Percentiles rank a stretch among this genome's conserved stretches.
phyloP scores from a whole-genome alignment of 2,797 vertebrate species.

The Lindbergichthys nudifrons region DNA sequence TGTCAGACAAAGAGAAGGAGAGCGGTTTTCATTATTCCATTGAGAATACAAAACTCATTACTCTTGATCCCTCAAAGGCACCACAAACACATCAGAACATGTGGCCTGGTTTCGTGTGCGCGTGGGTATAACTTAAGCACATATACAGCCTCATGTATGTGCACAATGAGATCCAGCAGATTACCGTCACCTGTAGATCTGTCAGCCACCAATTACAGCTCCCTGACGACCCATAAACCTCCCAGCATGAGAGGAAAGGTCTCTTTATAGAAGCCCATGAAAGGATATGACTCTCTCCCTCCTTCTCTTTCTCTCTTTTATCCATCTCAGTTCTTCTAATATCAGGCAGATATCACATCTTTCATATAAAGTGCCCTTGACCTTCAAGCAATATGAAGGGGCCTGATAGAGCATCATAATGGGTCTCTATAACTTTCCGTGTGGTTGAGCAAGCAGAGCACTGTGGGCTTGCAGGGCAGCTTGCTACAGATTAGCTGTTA shows the following conservation, averaged over 20 bases:
- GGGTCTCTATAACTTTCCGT: conserved; percentile 63
- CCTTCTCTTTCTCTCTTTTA: conserved; percentile 25
- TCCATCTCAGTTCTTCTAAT: conserved; percentile 51
- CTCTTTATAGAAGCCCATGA: conserved; percentile 55
- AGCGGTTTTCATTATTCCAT: conserved; percentile 38
- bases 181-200: conserved; percentile 55
- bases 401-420: conserved; percentile 66
- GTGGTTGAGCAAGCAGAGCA: conserved; percentile 58
- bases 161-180: conserved; percentile 50
- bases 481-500: conserved; percentile 64
- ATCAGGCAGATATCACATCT: conserved; percentile 65
- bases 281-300: conserved; percentile 35
- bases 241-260: conserved; percentile 49
- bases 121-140: neutral
- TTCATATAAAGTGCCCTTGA: conserved; percentile 70
- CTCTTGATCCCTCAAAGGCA: conserved; percentile 48
- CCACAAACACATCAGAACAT: conserved; percentile 50
- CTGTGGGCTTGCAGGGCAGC: conserved; percentile 28
- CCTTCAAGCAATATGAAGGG: conserved; percentile 57
- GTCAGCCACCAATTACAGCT: conserved; percentile 58
- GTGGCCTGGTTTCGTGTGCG: conserved; percentile 20
- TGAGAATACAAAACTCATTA: conserved; percentile 64
- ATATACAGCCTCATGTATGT: conserved; percentile 11
- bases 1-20: conserved; percentile 20
- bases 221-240: conserved; percentile 60